phyloP scores from a whole-genome alignment of 2,797 vertebrate genomes.

The Oceanodroma leucorhoa region DNA sequence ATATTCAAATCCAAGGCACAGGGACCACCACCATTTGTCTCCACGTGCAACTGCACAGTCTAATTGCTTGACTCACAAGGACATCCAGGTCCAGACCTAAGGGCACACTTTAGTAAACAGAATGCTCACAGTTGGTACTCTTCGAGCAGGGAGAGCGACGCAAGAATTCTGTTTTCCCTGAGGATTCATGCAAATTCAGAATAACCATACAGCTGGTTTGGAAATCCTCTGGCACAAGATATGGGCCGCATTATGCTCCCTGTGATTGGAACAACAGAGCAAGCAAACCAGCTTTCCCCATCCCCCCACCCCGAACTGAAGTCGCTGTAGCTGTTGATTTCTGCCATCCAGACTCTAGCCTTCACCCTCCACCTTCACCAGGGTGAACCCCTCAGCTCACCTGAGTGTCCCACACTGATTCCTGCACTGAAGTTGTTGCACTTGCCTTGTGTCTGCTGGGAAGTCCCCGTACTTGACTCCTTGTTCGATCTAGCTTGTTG shows the following conservation, averaged over 20 bases:
- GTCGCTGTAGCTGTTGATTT: background rate
- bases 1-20: background rate
- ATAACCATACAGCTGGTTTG: too few species aligned
- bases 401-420: background rate
- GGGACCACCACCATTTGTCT: background rate
- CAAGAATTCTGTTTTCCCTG: background rate
- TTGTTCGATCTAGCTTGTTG: background rate
- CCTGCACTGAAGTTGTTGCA: background rate
- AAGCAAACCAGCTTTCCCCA: background rate
- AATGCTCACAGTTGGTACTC: background rate
- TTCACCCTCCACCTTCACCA: background rate
- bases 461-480: background rate
- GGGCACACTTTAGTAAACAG: background rate
- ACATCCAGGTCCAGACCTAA: background rate
- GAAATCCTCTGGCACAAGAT: background rate
- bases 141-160: background rate
- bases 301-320: fast-evolving
- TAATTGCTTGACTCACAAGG: background rate
- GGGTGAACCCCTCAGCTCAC: background rate
- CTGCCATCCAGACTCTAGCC: background rate
- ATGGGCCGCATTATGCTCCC: fast-evolving
- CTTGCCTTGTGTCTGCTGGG: slow-evolving; percentile 25
- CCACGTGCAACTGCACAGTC: background rate
- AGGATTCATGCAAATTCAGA: background rate
- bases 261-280: fast-evolving